phyloP scores from a whole-genome alignment of 2,113 vertebrate genomes.

The Carettochelys insculpta region DNA sequence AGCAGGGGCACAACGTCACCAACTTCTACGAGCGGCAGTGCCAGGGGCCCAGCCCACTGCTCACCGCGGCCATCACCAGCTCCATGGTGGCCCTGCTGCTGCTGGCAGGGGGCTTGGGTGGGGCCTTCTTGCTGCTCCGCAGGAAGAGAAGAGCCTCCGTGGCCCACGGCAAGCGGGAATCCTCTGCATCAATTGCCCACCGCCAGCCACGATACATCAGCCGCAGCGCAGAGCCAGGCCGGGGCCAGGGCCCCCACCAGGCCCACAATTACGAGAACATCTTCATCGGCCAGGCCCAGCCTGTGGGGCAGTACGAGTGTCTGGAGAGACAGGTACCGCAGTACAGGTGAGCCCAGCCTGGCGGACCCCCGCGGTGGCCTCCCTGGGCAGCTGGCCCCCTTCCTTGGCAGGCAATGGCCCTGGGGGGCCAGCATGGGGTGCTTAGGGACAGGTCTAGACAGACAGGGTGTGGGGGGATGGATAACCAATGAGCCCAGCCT shows the following conservation, averaged over 20 bases:
- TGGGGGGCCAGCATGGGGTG: no score
- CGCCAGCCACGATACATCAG: conserved; percentile 60
- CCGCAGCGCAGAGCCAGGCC: accelerated
- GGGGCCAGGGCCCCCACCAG: accelerated
- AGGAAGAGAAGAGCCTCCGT: accelerated
- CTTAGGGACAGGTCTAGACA: no score
- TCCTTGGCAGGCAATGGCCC: neutral
- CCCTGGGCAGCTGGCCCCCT: no score
- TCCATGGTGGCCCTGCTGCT: accelerated
- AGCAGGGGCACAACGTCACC: accelerated
- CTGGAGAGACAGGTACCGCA: accelerated
- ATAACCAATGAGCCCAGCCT: no score
- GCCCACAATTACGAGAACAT: conserved; percentile 70
- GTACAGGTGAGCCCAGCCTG: conserved; percentile 26
- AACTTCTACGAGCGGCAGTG: accelerated
- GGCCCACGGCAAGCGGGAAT: accelerated
- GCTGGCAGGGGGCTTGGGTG: neutral
- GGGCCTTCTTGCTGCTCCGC: accelerated
- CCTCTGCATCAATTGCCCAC: accelerated
- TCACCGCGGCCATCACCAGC: neutral
- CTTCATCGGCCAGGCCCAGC: neutral
- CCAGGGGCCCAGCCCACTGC: accelerated
- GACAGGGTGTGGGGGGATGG: no score
- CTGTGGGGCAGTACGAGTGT: accelerated
- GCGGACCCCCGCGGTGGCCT: accelerated